Evolutionary conservation across 2,797 vertebrate species (phyloP), one percentile per base, ranked within the genome.

Genomic region (Eurystomus glaucurus): DNA sequence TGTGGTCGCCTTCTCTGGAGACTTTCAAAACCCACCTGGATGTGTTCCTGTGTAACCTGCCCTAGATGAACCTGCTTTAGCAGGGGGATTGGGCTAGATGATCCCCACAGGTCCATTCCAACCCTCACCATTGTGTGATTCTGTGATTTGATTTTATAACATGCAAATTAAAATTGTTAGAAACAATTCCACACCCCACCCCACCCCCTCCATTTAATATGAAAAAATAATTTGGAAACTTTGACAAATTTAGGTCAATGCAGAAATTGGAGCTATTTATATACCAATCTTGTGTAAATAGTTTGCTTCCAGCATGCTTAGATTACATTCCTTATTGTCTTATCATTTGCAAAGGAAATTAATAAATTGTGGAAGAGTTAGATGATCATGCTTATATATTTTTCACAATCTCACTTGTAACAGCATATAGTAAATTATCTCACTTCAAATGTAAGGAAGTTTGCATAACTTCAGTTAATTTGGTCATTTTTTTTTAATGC

Each of bases 241-340:
- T 48, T 70, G 91, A 75, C 33, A 46, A 64, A 84, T 89, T 91
- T 79, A 68, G 92, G 31, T 85, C 87, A 82, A 41, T 65, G 55
- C 6, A 50, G 70, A 84, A 90, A 93, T 93, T 93, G 61, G 48
- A 92, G 66, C 48, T 89, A 68, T 84, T 90, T 86, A 61, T 87
- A 54, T 85, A 76, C 55, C n/a, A 54, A 2, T 89, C 48, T 84
- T 69, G 23, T 65, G 43, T 91, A 89, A 95, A 85, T 69, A 93
- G 78, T 82, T 89, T 80, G 70, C 60, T 93, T 93, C 86, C 70
- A 85, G 22, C 51, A n/a, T 85, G 39, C 21, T 88, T 74, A 89
- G 93, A 85, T 91, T 91, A 11, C 50, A 19, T 91, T 89, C 61
- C 41, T 91, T 82, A 70, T 91, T 96, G 93, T 78, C 71, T 58